Base-by-base conservation (phyloP, 2,888 invertebrate species). In the Alentia gelatinosa region DNA sequence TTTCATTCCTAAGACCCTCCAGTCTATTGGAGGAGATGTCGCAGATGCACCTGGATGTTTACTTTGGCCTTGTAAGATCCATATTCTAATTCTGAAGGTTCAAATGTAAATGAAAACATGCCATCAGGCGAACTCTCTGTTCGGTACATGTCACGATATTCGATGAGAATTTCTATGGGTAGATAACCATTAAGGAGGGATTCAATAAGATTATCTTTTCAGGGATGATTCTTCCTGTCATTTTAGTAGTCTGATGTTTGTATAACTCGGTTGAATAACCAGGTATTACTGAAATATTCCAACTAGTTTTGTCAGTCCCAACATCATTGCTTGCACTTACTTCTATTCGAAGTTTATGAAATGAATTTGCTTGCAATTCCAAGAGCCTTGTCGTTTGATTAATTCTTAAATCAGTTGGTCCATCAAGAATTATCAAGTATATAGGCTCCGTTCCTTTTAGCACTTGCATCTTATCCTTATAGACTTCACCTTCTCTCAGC, bases 1-100 rank as follows among this genome's bases (percentile, higher is more conserved):
- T n/a, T 35, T 56, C 89, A 89, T 89, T 23, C 89, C 89, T 33
- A 89, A 23, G 15, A 89, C 63, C 4, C 35, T 63, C 89, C 89
- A 89, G 7, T n/a, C 0, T 9, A 56, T 35, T n/a, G 19, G 23
- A 1, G 30, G 15, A 33, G 19, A 4, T 7, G 37, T 35, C n/a
- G n/a, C 0, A 4, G 19, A 1, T 37, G 37, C 9, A 9, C 37
- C 33, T 9, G 89, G 89, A 26, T 89, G 50, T 35, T 50, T 63
- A 30, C 56, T 63, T 35, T 50, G 56, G 89, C 89, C 26, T 37
- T 0, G 30, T 56, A 89, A 1, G 19, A 9, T 35, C 89, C 89
- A 56, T 89, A 89, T 56, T 56, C 56, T 39, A 12, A 35, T 26
- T 7, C 19, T 30, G 63, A 56, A 33, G 89, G 89, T n/a, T 47